Evolutionary conservation across 2,797 vertebrate species (phyloP).

Genomic region (Alcedo quadribrachys): DNA sequence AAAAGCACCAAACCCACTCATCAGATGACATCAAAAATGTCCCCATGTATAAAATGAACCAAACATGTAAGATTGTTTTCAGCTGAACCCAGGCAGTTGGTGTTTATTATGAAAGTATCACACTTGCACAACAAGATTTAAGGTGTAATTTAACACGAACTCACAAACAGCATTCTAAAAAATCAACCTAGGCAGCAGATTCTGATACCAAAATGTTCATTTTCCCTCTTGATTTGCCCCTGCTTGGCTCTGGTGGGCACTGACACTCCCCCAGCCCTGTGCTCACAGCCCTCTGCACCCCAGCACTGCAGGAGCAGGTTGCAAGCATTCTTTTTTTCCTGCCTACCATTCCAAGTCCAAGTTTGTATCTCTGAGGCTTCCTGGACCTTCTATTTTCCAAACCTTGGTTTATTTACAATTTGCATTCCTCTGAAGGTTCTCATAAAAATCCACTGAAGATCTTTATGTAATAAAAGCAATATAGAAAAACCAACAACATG

Average conservation of each 20-base stretch:
- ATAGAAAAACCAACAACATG: background rate
- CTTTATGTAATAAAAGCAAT: background rate
- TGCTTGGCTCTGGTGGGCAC: background rate
- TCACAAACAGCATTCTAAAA: background rate
- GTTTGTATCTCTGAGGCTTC: background rate
- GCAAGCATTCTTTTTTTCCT: background rate
- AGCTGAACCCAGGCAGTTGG: background rate
- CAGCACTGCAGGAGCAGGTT: background rate
- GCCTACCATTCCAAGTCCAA: background rate
- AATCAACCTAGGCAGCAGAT: background rate
- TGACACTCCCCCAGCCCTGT: background rate
- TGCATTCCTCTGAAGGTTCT: background rate
- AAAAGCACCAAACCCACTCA: slow-evolving; percentile 36
- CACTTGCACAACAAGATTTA: background rate
- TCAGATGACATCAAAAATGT: slow-evolving; percentile 30
- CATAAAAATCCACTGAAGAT: background rate
- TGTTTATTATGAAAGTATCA: background rate
- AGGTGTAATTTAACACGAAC: background rate
- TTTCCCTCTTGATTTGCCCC: background rate
- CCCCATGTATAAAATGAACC: background rate
- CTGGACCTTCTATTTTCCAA: background rate
- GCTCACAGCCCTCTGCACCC: background rate
- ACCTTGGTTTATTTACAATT: background rate
- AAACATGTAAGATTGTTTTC: background rate
- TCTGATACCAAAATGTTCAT: background rate